Base-by-base conservation (phyloP, 2,888 invertebrate genomes). In the Dascillus cervinus region DNA sequence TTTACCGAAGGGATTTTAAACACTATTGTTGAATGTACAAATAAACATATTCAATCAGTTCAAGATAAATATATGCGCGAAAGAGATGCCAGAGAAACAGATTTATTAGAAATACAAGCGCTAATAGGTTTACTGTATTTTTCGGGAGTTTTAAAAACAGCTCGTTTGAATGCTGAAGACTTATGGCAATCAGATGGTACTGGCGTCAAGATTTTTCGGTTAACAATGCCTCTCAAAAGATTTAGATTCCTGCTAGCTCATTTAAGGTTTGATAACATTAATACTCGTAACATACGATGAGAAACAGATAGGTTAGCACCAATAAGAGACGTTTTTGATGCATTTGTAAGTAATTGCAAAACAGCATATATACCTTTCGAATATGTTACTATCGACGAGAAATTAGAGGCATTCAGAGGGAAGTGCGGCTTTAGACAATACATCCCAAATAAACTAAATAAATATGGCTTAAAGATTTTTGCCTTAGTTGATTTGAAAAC, bases 311-410 rank as follows among this genome's bases (percentile, higher is more conserved):
- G 24, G 11, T 23, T 30, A 24, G 14, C 30, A 3, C 32, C 43
- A 21, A 46, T 41, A 5, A 34, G 43, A 28, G 23, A 32, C 22
- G 23, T 44, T 19, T 42, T 47, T 38, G 39, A 44, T 15, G 26
- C 21, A 13, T 48, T 49, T 44, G 42, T 44, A 12, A 32, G 37
- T 19, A 41, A 47, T 11, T 47, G 41, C 30, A 40, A 46, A 38
- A 29, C 22, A 30, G 31, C 37, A 22, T 44, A 46, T 33, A 36
- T 35, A 19, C 22, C 22, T n/a, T 6, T 11, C 11, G 10, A 45
- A 31, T 29, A 35, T 40, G 34, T 44, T 19, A 27, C 40, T 13
- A 28, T 39, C 22, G 38, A 45, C 26, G 44, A 46, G 25, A 41
- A 41, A 32, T 29, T 47, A 10, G 34, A 34, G 3, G 30, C 30